Percentiles rank a stretch among this genome's conserved stretches.
Conservation (phyloP, 1,140 invertebrate species). For the Andrena cerasifolii region DNA sequence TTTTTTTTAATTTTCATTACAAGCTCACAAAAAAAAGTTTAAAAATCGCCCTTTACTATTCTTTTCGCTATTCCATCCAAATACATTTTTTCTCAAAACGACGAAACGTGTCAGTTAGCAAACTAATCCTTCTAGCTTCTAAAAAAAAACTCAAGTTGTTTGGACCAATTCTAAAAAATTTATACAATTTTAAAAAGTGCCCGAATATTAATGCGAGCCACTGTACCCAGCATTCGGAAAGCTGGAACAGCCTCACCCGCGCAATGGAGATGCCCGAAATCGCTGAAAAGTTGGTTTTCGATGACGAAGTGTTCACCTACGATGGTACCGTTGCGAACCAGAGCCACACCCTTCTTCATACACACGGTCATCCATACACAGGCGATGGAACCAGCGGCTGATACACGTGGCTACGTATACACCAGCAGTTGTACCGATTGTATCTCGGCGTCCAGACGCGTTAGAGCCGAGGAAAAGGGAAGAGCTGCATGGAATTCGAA, state of each 20-base stretch:
- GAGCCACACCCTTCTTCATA: constrained; percentile 76
- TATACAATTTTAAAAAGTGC: too few relatives aligned
- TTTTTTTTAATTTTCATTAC: too few relatives aligned
- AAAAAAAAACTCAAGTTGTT: too few relatives aligned
- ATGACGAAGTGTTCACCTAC: constrained; percentile 69
- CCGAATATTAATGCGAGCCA: too few relatives aligned
- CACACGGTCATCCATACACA: constrained; percentile 47
- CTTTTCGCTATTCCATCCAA: too few relatives aligned
- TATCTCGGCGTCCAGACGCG: constrained; percentile 58
- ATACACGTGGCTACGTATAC: constrained; percentile 37
- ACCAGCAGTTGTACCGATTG: constrained; percentile 59
- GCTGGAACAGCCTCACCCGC: too few relatives aligned
- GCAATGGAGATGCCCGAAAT: constrained; percentile 3
- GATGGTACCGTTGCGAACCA: constrained; percentile 77
- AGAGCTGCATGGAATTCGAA: constrained; percentile 47
- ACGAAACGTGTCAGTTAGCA: too few relatives aligned
- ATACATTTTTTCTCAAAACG: too few relatives aligned
- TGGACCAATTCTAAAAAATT: too few relatives aligned
- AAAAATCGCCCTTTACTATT: too few relatives aligned
- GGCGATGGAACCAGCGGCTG: constrained; percentile 38
- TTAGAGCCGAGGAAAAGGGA: constrained; percentile 37
- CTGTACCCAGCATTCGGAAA: neutral
- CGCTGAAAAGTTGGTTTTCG: constrained; percentile 54
- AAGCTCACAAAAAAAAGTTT: too few relatives aligned
- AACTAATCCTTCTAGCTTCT: too few relatives aligned